Percentiles rank a stretch among this genome's conserved stretches.
Evolutionary conservation across 2,888 invertebrate species (phyloP).

Genomic region (Pyrrhosoma nymphula): DNA sequence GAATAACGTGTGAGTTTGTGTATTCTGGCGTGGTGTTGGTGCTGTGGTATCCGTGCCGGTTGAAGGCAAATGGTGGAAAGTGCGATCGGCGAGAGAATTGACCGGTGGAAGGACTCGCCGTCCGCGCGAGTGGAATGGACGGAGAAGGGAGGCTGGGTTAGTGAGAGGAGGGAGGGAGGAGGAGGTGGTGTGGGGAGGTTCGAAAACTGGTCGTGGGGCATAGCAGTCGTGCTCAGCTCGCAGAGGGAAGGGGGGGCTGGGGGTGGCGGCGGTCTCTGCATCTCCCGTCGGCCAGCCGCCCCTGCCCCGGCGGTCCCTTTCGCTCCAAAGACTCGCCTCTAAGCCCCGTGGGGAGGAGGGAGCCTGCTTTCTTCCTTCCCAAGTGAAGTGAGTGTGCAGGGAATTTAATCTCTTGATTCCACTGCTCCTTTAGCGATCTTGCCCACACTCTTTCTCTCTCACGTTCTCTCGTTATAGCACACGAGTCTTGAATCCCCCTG

Average conservation of each 20-base stretch:
- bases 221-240: not conserved
- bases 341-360: not conserved
- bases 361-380: not conserved
- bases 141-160: not conserved
- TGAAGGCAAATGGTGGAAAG: not conserved
- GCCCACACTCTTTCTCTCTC: not conserved
- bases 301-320: conserved; percentile 4
- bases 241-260: not conserved
- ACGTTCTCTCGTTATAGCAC: not conserved
- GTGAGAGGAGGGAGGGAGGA: not conserved
- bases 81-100: conserved; percentile 7
- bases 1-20: no score
- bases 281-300: conserved; percentile 56
- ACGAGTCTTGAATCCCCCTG: not conserved
- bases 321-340: conserved; percentile 45
- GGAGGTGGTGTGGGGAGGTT: conserved; percentile 1
- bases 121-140: conserved; percentile 28
- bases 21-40: no score
- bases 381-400: not conserved
- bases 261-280: not conserved
- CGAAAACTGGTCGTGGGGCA: conserved; percentile 58
- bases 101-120: conserved; percentile 55
- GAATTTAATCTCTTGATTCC: conserved; percentile 26
- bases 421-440: not conserved
- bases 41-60: not conserved